phyloP scores from a whole-genome alignment of 2,888 invertebrate genomes.

The Thecophora atra region DNA sequence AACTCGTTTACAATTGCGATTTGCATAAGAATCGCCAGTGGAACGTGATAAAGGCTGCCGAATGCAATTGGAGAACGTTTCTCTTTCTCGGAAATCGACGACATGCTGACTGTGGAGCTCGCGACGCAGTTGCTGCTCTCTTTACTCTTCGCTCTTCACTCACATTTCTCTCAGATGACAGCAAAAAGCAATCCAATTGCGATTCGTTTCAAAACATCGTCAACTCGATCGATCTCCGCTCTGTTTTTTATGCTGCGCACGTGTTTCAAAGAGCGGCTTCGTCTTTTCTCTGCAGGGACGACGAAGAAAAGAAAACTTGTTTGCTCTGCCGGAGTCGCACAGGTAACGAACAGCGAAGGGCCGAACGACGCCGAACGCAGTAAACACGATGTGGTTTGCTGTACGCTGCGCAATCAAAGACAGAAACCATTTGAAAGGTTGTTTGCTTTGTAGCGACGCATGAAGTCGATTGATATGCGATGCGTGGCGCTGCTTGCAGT shows the following conservation, averaged over 20 bases:
- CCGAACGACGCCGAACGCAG: neutral
- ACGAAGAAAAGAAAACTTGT: neutral
- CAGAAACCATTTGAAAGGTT: too few relatives aligned
- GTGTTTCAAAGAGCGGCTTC: constrained; percentile 26
- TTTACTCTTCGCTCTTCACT: neutral
- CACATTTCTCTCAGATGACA: neutral
- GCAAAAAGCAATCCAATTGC: neutral
- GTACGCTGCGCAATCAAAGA: too few relatives aligned
- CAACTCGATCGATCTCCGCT: neutral
- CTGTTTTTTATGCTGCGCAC: constrained; percentile 36
- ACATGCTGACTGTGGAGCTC: constrained; percentile 1
- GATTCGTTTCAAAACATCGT: neutral
- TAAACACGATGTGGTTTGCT: too few relatives aligned
- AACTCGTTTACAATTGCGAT: constrained; percentile 12
- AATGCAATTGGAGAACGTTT: too few relatives aligned
- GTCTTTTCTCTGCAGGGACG: neutral
- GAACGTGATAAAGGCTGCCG: too few relatives aligned
- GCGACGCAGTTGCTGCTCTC: neutral
- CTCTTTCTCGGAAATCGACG: constrained; percentile 32
- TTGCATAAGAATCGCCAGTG: constrained; percentile 5
- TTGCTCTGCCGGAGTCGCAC: neutral
- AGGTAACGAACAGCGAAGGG: neutral
- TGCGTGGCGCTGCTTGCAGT: neutral
- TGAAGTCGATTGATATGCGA: constrained; percentile 21
- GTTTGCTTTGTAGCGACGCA: neutral